Base-by-base conservation (phyloP, 2,888 invertebrate genomes). In the Archips crataeganus region DNA sequence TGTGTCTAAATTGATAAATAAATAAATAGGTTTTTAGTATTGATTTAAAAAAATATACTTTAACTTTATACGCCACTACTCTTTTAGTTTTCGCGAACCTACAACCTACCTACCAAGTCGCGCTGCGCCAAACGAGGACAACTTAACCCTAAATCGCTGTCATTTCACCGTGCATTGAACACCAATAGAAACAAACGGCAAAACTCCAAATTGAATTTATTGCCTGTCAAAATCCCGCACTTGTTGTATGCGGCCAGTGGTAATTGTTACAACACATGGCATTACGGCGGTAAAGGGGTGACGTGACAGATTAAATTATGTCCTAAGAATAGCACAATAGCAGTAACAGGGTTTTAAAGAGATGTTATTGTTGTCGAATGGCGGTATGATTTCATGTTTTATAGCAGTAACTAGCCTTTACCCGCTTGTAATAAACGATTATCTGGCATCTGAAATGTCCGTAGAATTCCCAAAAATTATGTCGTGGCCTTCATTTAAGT, bases 251-350 rank as follows among this genome's bases (percentile, higher is more conserved):
- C 79, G 80, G 77, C 86, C 83, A 84, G 84, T 81, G 85, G 88
- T 93, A 94, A 94, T 94, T 89, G 93, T 84, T 82, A 77, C 79
- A 88, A 90, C 94, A 94, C 93, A 93, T 94, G 94, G 85, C 88
- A 84, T 85, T 87, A 79, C 84, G 82, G 75, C 77, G 78, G 76
- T 74, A 90, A 92, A 92, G 90, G 93, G 93, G 89, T 92, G 82
- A 83, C 71, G 62, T 71, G 84, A 78, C 74, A 75, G 75, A 79
- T 75, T 71, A 71, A 80, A 77, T 77, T 76, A 79, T 75, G 74
- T 69, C 42, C 57, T 63, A 64, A 59, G 63, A 59, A 47, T 39
- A 49, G 23, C 69, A 73, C 73, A 73, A 69, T 69, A 59, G 69
- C 69, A 64, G 69, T 51, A 70, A 74, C 74, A 61, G 36, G 64